Evolutionary conservation across 37 sponge, comb jelly and placozoan species (phyloP).

Genomic region (Beroe ovata): DNA sequence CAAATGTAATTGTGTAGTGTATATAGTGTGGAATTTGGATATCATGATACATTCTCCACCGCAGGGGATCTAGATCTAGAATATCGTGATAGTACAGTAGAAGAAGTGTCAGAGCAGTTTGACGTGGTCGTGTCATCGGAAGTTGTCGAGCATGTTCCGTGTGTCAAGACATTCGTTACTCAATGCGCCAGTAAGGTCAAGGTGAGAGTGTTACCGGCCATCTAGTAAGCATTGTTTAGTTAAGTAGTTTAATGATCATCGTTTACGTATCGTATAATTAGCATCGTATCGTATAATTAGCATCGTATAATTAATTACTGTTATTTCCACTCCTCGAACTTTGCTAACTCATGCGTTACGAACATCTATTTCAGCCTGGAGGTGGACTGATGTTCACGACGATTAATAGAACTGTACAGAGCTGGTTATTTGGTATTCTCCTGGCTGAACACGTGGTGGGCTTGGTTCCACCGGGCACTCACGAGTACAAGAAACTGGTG

Average conservation of each 20-base stretch:
- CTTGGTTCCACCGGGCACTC: constrained; percentile 47
- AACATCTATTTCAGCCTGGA: constrained; percentile 38
- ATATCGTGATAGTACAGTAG: neutral
- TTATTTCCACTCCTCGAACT: too few species aligned
- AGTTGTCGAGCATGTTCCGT: constrained; percentile 58
- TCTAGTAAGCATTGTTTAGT: neutral
- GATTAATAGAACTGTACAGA: constrained; percentile 16
- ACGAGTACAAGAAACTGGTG: constrained; percentile 61
- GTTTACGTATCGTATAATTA: too few species aligned
- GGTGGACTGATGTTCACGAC: constrained; percentile 63
- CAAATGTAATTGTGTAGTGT: too few species aligned
- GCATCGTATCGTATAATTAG: too few species aligned
- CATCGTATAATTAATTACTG: too few species aligned
- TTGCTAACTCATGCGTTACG: too few species aligned
- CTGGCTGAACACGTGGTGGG: constrained; percentile 20
- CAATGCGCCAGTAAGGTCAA: constrained; percentile 18
- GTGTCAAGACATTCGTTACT: constrained; percentile 19
- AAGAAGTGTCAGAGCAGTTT: neutral
- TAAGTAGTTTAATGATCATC: neutral
- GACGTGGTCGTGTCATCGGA: constrained; percentile 43
- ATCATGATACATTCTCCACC: too few species aligned
- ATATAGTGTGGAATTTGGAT: too few species aligned
- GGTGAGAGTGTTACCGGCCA: too few species aligned
- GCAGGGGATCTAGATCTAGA: constrained; percentile 27
- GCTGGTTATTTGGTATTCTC: constrained; percentile 30